Evolutionary conservation across 2,888 invertebrate genomes (phyloP).

Genomic region (Didymodactylos carnosus): DNA sequence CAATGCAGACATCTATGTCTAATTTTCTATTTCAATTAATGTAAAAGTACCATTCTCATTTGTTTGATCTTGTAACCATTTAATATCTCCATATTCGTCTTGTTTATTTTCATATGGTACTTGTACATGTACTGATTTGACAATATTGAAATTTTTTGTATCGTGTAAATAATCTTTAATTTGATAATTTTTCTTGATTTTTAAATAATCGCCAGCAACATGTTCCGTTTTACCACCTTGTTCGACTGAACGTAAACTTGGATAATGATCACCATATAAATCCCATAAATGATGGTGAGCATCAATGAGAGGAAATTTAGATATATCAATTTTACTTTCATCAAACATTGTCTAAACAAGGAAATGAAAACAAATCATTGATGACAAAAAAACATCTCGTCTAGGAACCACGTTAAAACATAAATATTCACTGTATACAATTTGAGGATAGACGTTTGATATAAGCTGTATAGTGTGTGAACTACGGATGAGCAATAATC

Average conservation of each 20-base stretch:
- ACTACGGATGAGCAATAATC: no score
- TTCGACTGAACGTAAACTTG: background rate
- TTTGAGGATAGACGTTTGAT: no score
- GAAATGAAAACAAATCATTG: no score
- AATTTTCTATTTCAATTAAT: no score
- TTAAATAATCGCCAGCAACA: background rate
- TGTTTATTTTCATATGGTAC: background rate
- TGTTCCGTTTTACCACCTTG: background rate
- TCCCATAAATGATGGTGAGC: background rate
- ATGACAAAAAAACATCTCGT: no score
- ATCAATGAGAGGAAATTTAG: background rate
- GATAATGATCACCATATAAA: background rate
- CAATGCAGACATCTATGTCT: no score
- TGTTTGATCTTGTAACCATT: background rate
- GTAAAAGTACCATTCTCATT: background rate
- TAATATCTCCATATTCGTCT: background rate
- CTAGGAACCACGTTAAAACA: no score
- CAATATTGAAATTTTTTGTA: background rate
- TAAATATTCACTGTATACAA: no score
- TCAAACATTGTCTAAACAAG: no score
- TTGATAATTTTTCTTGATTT: background rate
- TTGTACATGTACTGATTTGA: background rate
- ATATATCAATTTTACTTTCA: no score
- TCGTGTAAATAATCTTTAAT: background rate
- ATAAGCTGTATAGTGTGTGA: no score